Evolutionary conservation across 2,888 invertebrate species (phyloP), one percentile per base, ranked within the genome.

Genomic region (Rhagium mordax): DNA sequence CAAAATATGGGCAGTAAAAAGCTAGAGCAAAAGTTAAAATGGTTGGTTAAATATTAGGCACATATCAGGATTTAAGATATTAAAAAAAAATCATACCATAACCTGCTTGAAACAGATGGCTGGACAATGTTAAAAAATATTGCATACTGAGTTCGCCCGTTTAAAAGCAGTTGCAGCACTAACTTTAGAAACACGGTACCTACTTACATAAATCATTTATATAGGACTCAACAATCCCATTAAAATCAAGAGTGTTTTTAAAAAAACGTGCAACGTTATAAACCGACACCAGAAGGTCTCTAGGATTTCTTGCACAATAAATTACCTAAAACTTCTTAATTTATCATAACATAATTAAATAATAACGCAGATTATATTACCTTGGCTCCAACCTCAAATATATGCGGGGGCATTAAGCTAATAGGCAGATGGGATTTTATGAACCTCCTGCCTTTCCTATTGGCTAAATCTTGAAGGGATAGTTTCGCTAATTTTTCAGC

Each of bases 271-370:
- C 0, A 84, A 81, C 89, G 83, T 94, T 92, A 82, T 93, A 96
- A 85, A 91, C 94, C 0, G 95, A 95, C 0, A 95, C 93, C 0
- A 91, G 92, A 0, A 95, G 94, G 85, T 96, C 96, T 84, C 94
- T 93, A 0, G 96, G 95, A 87, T 96, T 94, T 64, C 96, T 89
- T 0, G 94, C 93, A 0, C 96, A 92, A 83, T 96, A 96, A 53
- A 96, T 91, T 47, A 95, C 88, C 90, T 93, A 86, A 59, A 74
- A 74, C 6, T 10, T 24, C 15, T 3, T 20, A 13, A 57, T 41
- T 21, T 59, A 16, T n/a, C n/a, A n/a, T 16, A 18, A 24, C 2
- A n/a, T n/a, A 57, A 16, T n/a, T 20, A 2, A 47, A 21, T 8
- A 6, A 6, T 7, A n/a, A n/a, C n/a, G n/a, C n/a, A n/a, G n/a